Evolutionary conservation across 2,797 vertebrate species (phyloP), one percentile per base, ranked within the genome.

Genomic region (Myotis vivesi): DNA sequence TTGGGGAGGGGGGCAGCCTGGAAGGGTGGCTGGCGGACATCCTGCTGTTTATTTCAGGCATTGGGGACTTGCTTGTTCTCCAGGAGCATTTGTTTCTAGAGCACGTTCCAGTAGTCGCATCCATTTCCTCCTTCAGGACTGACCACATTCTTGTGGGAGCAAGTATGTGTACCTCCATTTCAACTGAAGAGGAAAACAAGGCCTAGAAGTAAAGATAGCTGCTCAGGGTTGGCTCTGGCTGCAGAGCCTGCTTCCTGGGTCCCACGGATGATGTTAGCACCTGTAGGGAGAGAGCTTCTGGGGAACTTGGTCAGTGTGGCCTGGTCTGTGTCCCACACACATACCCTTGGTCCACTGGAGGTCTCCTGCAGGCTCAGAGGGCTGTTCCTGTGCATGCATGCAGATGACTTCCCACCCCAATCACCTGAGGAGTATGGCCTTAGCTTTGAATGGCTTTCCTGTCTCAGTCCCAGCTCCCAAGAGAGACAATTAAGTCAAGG

Each of bases 1-100:
- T 53, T 64, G 11, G 57, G 36, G 44, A 17, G 0, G 5, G 49
- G 30, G 7, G 0, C 0, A 0, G 41, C 8, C 0, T 22, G 22
- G 72, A 30, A 87, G 2, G 16, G 4, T 7, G 53, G 46, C 55
- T 7, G 53, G 46, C 55, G 16, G 51, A 49, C 12, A 16, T 16
- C 28, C 51, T 87, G 83, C 57, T 49, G 23, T 41, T 59, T 82
- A 33, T 57, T 51, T 76, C 51, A 22, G n/a, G 38, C 23, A 19
- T 6, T 38, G 36, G 38, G 49, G 46, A 33, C 41, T 30, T 76
- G 51, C 76, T 57, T 53, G 15, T 68, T 87, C 28, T 75, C 46
- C 36, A 55, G 7, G 46, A 53, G 20, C 30, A 28, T 22, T 55
- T 77, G 23, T 71, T 51, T 53, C 87, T 62, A 53, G 53, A 79